A percentile compares a stretch with the other conserved stretches of the same genome.
These are phyloP conservation scores for Glyptemys insculpta DNA, from an alignment of 2,797 vertebrate genomes.

Conservation along the genomic window DNA sequence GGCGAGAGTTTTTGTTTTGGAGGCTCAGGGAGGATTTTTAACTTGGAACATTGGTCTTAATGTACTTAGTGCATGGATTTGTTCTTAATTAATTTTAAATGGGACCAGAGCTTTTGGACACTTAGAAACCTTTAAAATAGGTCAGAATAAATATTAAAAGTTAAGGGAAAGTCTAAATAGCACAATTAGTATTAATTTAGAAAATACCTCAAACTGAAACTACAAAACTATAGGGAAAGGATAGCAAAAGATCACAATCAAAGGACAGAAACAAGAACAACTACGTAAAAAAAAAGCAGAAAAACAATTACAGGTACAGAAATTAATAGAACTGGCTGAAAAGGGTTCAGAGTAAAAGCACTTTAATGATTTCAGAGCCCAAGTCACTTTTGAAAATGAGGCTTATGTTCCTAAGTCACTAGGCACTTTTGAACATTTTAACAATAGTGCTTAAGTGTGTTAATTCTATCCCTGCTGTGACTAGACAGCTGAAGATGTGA, in stretches of 20 bases:
- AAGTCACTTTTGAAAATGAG: background rate
- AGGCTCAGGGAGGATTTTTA: background rate
- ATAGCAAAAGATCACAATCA: background rate
- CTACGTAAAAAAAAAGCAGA: background rate
- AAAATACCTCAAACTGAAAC: background rate
- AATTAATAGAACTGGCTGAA: background rate
- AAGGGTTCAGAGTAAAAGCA: background rate
- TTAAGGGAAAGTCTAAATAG: conserved; percentile 2
- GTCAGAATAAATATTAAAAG: background rate
- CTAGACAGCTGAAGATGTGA: background rate
- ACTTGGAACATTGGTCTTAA: background rate
- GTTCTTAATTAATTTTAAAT: background rate
- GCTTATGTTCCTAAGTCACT: background rate
- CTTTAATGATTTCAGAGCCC: background rate
- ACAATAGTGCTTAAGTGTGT: background rate
- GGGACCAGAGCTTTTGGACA: background rate
- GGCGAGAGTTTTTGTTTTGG: background rate
- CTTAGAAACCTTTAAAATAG: background rate
- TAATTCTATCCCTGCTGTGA: background rate
- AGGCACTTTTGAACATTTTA: background rate
- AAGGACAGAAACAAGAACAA: background rate
- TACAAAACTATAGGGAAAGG: background rate
- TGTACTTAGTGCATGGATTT: background rate
- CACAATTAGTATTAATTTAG: conserved; percentile 5
- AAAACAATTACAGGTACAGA: background rate